Evolutionary conservation across 1,140 invertebrate species (phyloP).

Genomic region (Scaptodrosophila lebanonensis): DNA sequence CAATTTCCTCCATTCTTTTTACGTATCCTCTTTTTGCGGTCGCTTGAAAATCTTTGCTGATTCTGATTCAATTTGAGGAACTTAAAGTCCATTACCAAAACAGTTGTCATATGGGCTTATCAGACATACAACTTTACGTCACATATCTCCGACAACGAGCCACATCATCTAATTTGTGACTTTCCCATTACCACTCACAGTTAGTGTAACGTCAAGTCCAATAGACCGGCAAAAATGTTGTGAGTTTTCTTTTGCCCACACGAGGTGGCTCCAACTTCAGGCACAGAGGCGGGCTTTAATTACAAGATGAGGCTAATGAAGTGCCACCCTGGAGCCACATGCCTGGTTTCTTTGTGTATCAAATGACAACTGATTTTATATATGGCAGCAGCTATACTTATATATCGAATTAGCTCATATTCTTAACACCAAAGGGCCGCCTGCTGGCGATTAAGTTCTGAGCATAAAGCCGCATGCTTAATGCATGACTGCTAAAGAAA

Average conservation of each 20-base stretch:
- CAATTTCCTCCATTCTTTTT: no score
- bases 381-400: no score
- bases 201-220: constrained; percentile 21
- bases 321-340: constrained; percentile 27
- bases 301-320: constrained; percentile 41
- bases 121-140: neutral
- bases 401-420: constrained; percentile 5
- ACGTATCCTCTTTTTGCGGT: no score
- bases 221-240: constrained; percentile 33
- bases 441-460: constrained; percentile 32
- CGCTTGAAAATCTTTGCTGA: no score
- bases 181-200: no score
- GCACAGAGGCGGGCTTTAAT: constrained; percentile 25
- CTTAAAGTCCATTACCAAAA: no score
- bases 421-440: constrained; percentile 22
- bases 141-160: constrained; percentile 18
- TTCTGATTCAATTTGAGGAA: no score
- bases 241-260: neutral
- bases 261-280: constrained; percentile 12
- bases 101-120: neutral
- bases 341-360: neutral
- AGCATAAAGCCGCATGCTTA: constrained; percentile 4
- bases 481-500: no score
- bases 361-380: no score
- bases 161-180: no score